Evolutionary conservation across 2,113 vertebrate species (phyloP).

Genomic region (Pangasianodon gigas): DNA sequence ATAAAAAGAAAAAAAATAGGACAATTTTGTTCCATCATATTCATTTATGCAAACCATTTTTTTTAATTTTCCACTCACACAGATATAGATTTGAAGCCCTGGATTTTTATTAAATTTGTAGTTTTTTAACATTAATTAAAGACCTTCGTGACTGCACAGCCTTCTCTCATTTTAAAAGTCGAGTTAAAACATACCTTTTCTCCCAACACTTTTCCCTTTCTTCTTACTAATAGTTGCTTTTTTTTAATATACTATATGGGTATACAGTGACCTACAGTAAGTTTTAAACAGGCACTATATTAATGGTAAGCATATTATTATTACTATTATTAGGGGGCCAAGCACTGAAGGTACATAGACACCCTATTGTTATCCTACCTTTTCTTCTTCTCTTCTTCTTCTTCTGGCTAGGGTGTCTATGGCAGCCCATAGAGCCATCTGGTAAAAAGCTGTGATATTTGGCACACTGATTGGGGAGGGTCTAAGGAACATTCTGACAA

Average conservation of each 20-base stretch:
- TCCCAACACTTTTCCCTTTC: background rate
- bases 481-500: too few species aligned
- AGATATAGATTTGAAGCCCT: background rate
- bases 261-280: too few species aligned
- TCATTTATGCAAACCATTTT: background rate
- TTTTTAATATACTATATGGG: background rate
- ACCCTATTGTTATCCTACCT: too few species aligned
- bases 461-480: too few species aligned
- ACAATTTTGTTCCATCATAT: background rate
- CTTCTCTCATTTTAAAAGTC: background rate
- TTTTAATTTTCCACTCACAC: background rate
- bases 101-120: background rate
- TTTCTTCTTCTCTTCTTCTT: too few species aligned
- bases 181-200: background rate
- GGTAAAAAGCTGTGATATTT: too few species aligned
- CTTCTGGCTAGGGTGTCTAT: too few species aligned
- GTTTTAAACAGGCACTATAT: too few species aligned
- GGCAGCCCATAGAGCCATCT: too few species aligned
- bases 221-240: background rate
- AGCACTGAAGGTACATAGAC: too few species aligned
- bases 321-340: too few species aligned
- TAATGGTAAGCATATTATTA: too few species aligned
- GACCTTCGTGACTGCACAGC: background rate
- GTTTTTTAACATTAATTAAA: background rate
- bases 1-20: background rate